Percentiles rank a stretch among this genome's conserved stretches.
Evolutionary conservation across 1,140 invertebrate genomes (phyloP).

Genomic region (Pseudomyrmex cubaensis): DNA sequence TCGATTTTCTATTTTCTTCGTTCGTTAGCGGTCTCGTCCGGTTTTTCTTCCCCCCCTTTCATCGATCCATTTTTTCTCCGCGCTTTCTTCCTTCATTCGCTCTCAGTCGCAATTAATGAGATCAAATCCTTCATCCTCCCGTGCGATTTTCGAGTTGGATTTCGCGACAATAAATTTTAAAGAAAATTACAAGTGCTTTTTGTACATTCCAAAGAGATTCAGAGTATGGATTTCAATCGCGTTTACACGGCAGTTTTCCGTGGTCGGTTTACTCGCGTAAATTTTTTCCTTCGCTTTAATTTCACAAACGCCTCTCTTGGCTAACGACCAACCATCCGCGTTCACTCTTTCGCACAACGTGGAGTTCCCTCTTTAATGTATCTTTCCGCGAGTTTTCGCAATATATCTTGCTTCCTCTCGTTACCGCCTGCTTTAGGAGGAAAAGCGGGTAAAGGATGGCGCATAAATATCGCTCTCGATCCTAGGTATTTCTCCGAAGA

Average conservation of each 20-base stretch:
- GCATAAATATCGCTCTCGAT: slow-evolving; percentile 46
- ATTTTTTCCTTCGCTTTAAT: slow-evolving; percentile 41
- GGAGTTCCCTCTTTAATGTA: slow-evolving; percentile 67
- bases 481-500: slow-evolving; percentile 41
- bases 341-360: slow-evolving; percentile 30
- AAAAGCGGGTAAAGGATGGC: slow-evolving; percentile 9
- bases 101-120: slow-evolving; percentile 28
- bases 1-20: slow-evolving; percentile 20
- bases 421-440: slow-evolving; percentile 2
- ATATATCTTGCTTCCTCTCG: slow-evolving; percentile 65
- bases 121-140: background rate
- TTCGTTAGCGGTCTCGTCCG: slow-evolving; percentile 13
- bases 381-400: slow-evolving; percentile 72
- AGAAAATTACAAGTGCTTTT: background rate
- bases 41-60: background rate
- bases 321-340: slow-evolving; percentile 38
- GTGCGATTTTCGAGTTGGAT: background rate
- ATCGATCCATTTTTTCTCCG: background rate
- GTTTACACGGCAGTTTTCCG: slow-evolving; percentile 22
- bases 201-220: background rate
- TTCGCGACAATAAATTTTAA: background rate
- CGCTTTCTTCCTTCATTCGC: background rate
- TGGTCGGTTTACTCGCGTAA: slow-evolving; percentile 17
- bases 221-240: background rate
- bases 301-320: slow-evolving; percentile 37